Percentiles rank a stretch among this genome's conserved stretches.
phyloP scores from a whole-genome alignment of 2,888 invertebrate species.

The Pycnomerus fuliginosus region DNA sequence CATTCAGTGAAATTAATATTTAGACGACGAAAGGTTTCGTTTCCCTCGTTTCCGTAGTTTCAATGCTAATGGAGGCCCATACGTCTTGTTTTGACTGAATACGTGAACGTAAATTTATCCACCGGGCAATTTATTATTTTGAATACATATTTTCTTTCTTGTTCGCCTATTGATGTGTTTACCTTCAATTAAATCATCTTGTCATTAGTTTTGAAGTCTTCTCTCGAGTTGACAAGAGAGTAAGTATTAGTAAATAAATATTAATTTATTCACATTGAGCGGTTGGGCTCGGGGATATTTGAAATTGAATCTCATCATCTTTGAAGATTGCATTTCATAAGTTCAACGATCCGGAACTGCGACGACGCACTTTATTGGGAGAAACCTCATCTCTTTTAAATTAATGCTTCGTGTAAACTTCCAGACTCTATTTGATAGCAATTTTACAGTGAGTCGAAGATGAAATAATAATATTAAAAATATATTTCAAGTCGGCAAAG shows the following conservation, averaged over 20 bases:
- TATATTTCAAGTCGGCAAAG: too few relatives aligned
- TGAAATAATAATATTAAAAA: neutral
- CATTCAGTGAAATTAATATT: neutral
- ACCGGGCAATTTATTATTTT: neutral
- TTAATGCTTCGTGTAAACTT: constrained; percentile 23
- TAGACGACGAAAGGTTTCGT: neutral
- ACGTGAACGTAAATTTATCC: too few relatives aligned
- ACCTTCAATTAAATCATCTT: constrained; percentile 18
- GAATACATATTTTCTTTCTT: constrained; percentile 5
- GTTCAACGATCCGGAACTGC: constrained; percentile 34
- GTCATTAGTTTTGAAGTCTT: constrained; percentile 3
- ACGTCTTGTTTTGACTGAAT: too few relatives aligned
- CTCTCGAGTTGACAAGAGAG: constrained; percentile 12
- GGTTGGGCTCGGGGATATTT: constrained; percentile 34
- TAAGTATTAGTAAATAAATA: constrained; percentile 31
- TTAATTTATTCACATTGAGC: constrained; percentile 33
- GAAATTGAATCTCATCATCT: constrained; percentile 38
- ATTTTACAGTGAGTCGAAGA: neutral
- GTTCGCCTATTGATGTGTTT: constrained; percentile 19
- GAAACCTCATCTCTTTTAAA: constrained; percentile 34
- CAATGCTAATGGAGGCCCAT: too few relatives aligned
- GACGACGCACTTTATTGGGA: constrained; percentile 33
- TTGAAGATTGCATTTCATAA: constrained; percentile 38
- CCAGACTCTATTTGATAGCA: constrained; percentile 8
- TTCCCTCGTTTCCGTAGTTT: too few relatives aligned